Percentiles rank a stretch among this genome's conserved stretches.
phyloP scores from a whole-genome alignment of 2,797 vertebrate genomes.

The Malurus splendens region DNA sequence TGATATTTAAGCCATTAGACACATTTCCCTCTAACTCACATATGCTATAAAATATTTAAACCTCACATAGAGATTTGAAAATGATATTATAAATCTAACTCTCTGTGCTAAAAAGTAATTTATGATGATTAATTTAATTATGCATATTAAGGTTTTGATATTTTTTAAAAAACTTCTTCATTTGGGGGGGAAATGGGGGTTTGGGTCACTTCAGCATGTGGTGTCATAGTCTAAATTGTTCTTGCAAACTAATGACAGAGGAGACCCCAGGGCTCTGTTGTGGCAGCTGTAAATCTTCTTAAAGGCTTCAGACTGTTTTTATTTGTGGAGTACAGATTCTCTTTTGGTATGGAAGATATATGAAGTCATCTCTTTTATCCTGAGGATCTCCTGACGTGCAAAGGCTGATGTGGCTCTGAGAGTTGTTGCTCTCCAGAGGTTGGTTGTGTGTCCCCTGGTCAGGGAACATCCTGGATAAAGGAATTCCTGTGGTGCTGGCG shows the following conservation, averaged over 20 bases:
- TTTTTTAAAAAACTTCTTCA: slow-evolving; percentile 51
- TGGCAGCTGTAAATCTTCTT: slow-evolving; percentile 14
- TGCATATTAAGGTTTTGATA: slow-evolving; percentile 58
- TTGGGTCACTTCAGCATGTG: neutral
- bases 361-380: neutral
- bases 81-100: slow-evolving; percentile 75
- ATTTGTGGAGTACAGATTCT: slow-evolving; percentile 3
- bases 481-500: neutral
- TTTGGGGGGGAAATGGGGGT: neutral
- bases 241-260: slow-evolving; percentile 16
- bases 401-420: neutral
- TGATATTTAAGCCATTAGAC: slow-evolving; percentile 73
- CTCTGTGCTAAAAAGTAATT: slow-evolving; percentile 70
- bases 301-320: slow-evolving; percentile 28
- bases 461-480: neutral
- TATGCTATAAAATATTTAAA: slow-evolving; percentile 80
- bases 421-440: neutral
- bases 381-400: neutral
- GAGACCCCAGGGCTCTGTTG: neutral
- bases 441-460: neutral
- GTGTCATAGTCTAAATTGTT: neutral
- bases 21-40: slow-evolving; percentile 68
- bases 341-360: neutral
- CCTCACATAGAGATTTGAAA: slow-evolving; percentile 74
- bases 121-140: slow-evolving; percentile 76